A percentile compares a stretch with the other conserved stretches of the same genome.
phyloP scores from a whole-genome alignment of 2,888 invertebrate genomes.

The Acrobasis suavella region DNA sequence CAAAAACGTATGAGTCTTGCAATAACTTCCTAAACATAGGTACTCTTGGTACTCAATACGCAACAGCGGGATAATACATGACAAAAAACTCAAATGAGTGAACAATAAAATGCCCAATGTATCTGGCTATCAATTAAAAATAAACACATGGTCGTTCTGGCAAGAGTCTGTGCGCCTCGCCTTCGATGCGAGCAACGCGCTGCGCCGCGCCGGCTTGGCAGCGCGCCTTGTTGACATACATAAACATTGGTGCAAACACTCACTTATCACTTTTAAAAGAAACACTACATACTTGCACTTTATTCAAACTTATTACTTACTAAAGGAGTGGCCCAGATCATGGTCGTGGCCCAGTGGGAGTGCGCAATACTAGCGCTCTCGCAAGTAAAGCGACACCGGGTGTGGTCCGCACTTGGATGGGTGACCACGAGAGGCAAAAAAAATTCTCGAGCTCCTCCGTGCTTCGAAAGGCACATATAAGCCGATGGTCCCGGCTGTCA shows the following conservation, averaged over 20 bases:
- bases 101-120: neutral
- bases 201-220: conserved; percentile 27
- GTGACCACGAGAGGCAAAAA: too few species aligned
- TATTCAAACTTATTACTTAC: neutral
- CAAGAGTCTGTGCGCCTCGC: conserved; percentile 14
- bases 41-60: neutral
- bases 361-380: too few species aligned
- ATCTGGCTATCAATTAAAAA: conserved; percentile 22
- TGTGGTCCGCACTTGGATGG: too few species aligned
- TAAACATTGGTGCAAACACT: conserved; percentile 25
- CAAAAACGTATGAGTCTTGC: too few species aligned
- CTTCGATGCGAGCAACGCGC: neutral
- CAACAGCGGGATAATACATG: neutral
- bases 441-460: too few species aligned
- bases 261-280: neutral
- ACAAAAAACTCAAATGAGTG: neutral
- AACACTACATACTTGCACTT: neutral
- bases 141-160: conserved; percentile 22
- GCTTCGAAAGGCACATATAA: too few species aligned
- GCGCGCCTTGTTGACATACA: conserved; percentile 30
- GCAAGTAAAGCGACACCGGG: too few species aligned
- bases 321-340: too few species aligned
- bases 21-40: neutral
- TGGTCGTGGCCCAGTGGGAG: too few species aligned
- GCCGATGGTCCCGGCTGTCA: too few species aligned